These are phyloP conservation scores for Sander lucioperca DNA, from an alignment of 2,113 vertebrate genomes.

Conservation along the genomic window DNA sequence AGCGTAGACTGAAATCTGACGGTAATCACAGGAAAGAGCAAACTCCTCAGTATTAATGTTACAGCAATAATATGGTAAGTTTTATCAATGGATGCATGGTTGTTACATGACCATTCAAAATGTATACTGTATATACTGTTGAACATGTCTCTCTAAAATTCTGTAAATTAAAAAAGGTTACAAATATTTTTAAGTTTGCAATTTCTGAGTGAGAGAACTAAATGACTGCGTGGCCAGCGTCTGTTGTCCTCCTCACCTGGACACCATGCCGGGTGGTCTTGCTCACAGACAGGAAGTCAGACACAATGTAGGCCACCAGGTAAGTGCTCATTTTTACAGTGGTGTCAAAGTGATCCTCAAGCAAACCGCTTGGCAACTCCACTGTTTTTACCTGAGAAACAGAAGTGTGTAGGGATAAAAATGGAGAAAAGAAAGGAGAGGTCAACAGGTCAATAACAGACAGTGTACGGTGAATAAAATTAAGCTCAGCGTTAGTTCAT, in stretches of 20 bases:
- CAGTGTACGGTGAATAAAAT: neutral
- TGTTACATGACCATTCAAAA: neutral
- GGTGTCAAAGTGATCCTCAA: slow-evolving; percentile 92
- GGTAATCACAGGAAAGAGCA: neutral
- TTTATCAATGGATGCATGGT: neutral
- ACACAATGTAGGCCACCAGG: slow-evolving; percentile 93
- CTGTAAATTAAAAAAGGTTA: neutral
- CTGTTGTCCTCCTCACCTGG: slow-evolving; percentile 83
- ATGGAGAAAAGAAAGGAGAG: neutral
- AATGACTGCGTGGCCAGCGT: neutral
- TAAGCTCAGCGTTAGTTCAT: no score
- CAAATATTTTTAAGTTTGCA: neutral
- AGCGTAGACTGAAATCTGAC: slow-evolving; percentile 90
- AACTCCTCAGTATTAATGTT: neutral
- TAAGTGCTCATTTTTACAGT: slow-evolving; percentile 95
- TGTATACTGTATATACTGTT: neutral
- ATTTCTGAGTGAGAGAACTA: neutral
- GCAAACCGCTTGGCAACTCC: slow-evolving; percentile 81
- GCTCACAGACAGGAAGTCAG: slow-evolving; percentile 92
- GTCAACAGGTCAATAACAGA: neutral
- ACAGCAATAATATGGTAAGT: neutral
- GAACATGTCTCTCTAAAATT: neutral
- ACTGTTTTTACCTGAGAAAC: slow-evolving; percentile 86
- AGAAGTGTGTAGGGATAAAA: neutral
- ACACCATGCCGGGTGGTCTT: slow-evolving; percentile 87